These are phyloP conservation scores for Pachymerium ferrugineum DNA, from an alignment of 2,888 invertebrate species.

Conservation along the genomic window DNA sequence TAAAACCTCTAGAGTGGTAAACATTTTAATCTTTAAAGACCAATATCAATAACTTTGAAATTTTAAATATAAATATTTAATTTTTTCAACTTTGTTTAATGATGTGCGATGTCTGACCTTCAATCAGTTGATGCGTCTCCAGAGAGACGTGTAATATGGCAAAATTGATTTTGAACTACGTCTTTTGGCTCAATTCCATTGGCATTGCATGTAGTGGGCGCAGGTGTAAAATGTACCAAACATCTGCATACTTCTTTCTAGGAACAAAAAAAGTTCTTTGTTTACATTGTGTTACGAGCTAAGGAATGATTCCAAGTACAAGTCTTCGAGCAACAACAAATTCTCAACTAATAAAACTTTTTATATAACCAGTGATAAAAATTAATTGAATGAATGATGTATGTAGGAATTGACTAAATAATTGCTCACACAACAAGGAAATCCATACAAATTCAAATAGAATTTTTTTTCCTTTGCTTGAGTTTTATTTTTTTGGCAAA, in stretches of 20 bases:
- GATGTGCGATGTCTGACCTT: neutral
- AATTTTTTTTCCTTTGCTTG: neutral
- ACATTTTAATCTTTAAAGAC: too few species aligned
- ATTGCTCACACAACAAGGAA: neutral
- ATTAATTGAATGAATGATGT: neutral
- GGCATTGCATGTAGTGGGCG: neutral
- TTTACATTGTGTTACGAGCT: neutral
- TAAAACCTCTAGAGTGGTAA: too few species aligned
- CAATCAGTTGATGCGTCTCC: constrained; percentile 1
- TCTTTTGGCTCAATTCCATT: neutral
- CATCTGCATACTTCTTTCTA: neutral
- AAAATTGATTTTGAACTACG: neutral
- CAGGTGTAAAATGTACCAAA: neutral
- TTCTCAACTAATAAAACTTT: too few species aligned
- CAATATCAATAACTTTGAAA: too few species aligned
- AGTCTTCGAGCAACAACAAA: too few species aligned
- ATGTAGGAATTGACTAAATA: neutral
- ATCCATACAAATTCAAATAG: neutral
- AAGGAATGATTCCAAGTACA: too few species aligned
- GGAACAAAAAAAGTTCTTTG: neutral
- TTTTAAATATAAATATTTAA: too few species aligned
- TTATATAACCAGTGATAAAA: neutral
- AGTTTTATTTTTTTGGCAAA: neutral
- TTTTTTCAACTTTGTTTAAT: constrained; percentile 4
- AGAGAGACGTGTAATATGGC: neutral